Percentiles rank a stretch among this genome's conserved stretches.
Conservation (phyloP, 2,797 vertebrate genomes). For the Cephalopachus bancanus region DNA sequence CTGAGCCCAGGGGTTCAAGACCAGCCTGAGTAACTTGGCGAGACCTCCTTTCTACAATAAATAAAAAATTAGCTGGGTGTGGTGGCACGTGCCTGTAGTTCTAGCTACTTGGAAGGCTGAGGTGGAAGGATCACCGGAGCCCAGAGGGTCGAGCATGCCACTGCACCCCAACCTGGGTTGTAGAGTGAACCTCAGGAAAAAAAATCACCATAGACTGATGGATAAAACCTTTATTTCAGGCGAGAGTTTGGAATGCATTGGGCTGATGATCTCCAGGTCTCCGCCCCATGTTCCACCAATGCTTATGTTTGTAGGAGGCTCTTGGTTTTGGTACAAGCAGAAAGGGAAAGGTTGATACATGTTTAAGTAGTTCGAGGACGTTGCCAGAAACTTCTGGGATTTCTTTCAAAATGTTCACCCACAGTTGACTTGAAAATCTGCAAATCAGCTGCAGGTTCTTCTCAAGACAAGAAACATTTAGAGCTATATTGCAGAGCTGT, state of each 20-base stretch:
- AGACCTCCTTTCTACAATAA: too few species aligned
- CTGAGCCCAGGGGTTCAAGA: too few species aligned
- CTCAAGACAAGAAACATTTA: background rate
- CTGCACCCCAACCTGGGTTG: too few species aligned
- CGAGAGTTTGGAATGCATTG: background rate
- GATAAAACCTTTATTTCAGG: background rate
- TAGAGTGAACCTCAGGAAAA: too few species aligned
- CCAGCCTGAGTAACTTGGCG: too few species aligned
- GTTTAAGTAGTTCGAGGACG: background rate
- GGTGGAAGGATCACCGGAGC: too few species aligned
- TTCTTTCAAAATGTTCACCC: slow-evolving; percentile 4
- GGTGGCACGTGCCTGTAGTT: too few species aligned
- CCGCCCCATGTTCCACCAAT: background rate
- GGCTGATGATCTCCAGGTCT: background rate
- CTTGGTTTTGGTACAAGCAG: background rate
- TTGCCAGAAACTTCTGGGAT: background rate
- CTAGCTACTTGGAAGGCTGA: too few species aligned
- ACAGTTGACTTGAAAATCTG: background rate
- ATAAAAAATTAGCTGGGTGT: too few species aligned
- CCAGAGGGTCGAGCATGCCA: too few species aligned
- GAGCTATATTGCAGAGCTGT: background rate
- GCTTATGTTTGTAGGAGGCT: background rate
- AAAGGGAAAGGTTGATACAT: background rate
- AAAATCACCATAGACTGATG: background rate
- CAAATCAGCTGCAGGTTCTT: background rate